These are phyloP conservation scores for Cladorhizidae sp. DNA, from an alignment of 37 sponge, comb jelly and placozoan genomes.

Conservation along the genomic window DNA sequence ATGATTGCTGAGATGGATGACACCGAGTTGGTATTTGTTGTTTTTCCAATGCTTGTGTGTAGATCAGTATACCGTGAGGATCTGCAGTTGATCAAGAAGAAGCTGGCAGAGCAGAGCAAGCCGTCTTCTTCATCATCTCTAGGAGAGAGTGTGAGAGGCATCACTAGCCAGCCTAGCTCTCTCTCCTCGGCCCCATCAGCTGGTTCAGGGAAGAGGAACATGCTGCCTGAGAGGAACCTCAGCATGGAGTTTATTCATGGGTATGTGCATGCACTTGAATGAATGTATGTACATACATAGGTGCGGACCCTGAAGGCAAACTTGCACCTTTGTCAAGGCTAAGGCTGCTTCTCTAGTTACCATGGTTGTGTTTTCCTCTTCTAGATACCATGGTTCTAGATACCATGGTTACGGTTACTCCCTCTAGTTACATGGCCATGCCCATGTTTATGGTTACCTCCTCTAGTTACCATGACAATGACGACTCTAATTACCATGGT, in stretches of 20 bases:
- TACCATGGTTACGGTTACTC: too few relatives aligned
- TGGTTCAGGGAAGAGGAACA: constrained; percentile 31
- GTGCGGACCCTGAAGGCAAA: too few relatives aligned
- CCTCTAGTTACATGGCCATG: too few relatives aligned
- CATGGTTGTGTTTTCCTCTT: too few relatives aligned
- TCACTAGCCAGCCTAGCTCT: background rate
- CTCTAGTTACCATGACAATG: too few relatives aligned
- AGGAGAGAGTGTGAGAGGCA: constrained; percentile 5
- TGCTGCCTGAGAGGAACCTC: constrained; percentile 53
- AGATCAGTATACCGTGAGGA: constrained; percentile 84
- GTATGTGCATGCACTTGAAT: constrained; percentile 39
- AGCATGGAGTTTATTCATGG: constrained; percentile 89
- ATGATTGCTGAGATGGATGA: too few relatives aligned
- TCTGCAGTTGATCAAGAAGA: constrained; percentile 60
- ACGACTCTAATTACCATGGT: too few relatives aligned
- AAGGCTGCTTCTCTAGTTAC: too few relatives aligned
- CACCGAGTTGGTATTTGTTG: too few relatives aligned
- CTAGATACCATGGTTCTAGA: too few relatives aligned
- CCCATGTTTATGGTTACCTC: too few relatives aligned
- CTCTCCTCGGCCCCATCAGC: constrained; percentile 14
- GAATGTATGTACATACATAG: background rate
- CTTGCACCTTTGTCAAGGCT: too few relatives aligned
- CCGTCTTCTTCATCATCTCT: background rate
- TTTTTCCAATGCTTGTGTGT: background rate
- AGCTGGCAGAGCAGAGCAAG: constrained; percentile 27